Evolutionary conservation across 2,888 invertebrate species (phyloP).

Genomic region (Andrena dorsata): DNA sequence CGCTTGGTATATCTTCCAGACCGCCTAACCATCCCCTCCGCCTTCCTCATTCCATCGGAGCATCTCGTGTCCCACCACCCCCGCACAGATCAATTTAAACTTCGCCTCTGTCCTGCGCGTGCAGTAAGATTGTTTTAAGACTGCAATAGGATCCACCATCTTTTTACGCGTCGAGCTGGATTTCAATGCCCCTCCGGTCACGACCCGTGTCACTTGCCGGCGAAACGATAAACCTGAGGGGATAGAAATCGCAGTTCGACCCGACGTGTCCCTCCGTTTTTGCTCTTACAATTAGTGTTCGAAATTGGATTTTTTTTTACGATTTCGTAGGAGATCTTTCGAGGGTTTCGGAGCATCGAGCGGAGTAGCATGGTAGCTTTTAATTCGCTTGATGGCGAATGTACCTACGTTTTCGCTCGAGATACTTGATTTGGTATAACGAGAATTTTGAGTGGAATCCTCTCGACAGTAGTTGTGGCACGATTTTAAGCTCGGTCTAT

Average conservation of each 20-base stretch:
- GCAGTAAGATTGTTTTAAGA: constrained; percentile 84
- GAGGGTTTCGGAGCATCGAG: background rate
- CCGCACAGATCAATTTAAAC: constrained; percentile 82
- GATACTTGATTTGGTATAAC: background rate
- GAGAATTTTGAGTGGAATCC: too few relatives aligned
- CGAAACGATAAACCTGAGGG: background rate
- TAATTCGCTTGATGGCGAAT: background rate
- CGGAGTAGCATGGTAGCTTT: background rate
- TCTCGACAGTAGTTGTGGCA: too few relatives aligned
- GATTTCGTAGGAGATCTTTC: background rate
- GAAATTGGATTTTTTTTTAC: background rate
- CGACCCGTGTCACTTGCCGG: background rate
- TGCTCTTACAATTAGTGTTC: background rate
- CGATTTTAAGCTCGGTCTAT: too few relatives aligned
- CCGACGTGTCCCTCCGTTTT: background rate
- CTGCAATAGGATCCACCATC: constrained; percentile 77
- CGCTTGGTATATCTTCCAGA: constrained; percentile 76
- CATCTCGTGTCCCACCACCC: constrained; percentile 59
- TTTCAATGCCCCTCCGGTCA: background rate
- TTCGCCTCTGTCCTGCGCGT: constrained; percentile 80
- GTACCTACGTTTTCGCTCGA: background rate
- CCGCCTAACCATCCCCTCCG: constrained; percentile 63
- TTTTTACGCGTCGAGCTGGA: constrained; percentile 12
- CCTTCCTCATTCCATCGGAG: constrained; percentile 58
- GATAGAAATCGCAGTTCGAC: background rate